Evolutionary conservation across 2,113 vertebrate genomes (phyloP), one percentile per base, ranked within the genome.

Genomic region (Trogon melanurus): DNA sequence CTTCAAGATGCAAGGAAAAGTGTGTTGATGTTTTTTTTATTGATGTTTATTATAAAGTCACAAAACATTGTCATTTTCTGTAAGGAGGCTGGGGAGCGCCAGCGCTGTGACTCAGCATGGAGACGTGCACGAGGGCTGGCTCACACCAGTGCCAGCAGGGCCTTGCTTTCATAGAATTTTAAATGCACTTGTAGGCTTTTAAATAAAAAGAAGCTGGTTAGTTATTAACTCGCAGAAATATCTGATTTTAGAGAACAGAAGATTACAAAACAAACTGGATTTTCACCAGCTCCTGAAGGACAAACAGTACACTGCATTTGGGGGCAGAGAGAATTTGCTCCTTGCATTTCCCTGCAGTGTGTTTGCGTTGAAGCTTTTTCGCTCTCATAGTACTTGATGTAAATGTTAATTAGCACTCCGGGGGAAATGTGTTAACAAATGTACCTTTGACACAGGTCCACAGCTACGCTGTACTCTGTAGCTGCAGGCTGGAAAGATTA

Each of bases 171-270:
- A 87, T 5, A 72, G 90, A 64, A 67, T 92, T 74, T 79, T 10
- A 91, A 97, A 92, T 38, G 85, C 58, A 71, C 88, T 72, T 27
- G 76, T 50, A 70, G 89, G 83, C 58, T 96, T 93, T 95, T 66
- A 92, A 96, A 92, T 93, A 38, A 95, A 95, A 97, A 93, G 69
- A 93, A 88, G 75, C 74, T 62, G 73, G 95, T 97, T 97, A 96
- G 94, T 89, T 91, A 97, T 97, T 97, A 97, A 97, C 97, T 54
- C 65, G 79, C 29, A 91, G 94, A 90, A 97, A 94, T 93, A 97
- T 95, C 96, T 95, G 96, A 97, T 97, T 93, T 96, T 97, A 79
- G 85, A 26, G 95, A 96, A 85, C 82, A 73, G 75, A 88, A 84
- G 95, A 90, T 95, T 95, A 94, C 92, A 89, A 96, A 94, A 90